Evolutionary conservation across 2,113 vertebrate species (phyloP).

Genomic region (Theristicus caerulescens): DNA sequence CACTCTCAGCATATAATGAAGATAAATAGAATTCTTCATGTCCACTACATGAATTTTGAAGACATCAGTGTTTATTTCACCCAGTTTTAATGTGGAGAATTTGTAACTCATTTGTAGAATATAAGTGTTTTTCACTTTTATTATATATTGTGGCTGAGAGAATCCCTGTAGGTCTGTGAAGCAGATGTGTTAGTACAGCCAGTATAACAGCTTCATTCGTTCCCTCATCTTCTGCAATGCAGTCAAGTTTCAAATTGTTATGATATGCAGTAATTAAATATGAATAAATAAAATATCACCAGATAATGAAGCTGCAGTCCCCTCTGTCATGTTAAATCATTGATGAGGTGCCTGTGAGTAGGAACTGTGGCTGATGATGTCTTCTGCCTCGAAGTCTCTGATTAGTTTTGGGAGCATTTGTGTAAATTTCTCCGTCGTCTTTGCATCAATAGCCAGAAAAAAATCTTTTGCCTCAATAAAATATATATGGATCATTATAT

Average conservation of each 20-base stretch:
- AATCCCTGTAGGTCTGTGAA: conserved; percentile 61
- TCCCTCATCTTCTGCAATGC: conserved; percentile 43
- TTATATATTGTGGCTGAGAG: conserved; percentile 31
- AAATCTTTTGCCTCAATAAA: background rate
- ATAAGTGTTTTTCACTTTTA: conserved; percentile 32
- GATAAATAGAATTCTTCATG: conserved; percentile 57
- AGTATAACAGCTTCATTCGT: conserved; percentile 32
- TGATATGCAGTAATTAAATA: conserved; percentile 58
- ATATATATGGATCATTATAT: background rate
- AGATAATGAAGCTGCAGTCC: conserved; percentile 54
- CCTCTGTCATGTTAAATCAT: conserved; percentile 51
- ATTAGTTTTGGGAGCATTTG: background rate
- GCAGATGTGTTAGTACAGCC: conserved; percentile 63
- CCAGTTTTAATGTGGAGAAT: conserved; percentile 32
- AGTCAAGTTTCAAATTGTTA: conserved; percentile 24
- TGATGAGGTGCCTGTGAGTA: conserved; percentile 45
- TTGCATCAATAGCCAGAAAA: conserved; percentile 1
- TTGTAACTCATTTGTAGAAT: conserved; percentile 64
- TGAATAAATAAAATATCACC: conserved; percentile 54
- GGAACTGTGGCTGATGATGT: background rate
- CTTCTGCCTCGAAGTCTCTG: background rate
- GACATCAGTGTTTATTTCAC: conserved; percentile 46
- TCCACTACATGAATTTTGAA: conserved; percentile 37
- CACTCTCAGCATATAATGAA: conserved; percentile 42
- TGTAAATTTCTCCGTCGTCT: background rate